Evolutionary conservation across 1,140 invertebrate genomes (phyloP).

Genomic region (Tetranychus urticae): DNA sequence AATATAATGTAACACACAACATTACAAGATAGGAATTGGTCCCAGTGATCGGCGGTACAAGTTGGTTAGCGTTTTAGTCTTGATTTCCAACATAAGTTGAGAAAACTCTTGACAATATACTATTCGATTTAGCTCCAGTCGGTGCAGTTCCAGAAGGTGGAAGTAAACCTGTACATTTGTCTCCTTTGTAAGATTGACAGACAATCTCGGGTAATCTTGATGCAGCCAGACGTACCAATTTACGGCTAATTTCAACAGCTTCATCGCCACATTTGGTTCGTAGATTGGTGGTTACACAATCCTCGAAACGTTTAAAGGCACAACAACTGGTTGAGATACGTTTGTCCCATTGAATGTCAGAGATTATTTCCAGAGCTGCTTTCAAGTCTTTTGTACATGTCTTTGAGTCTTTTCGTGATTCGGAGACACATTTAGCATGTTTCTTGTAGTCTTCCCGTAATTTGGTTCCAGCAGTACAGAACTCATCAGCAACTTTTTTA

Average conservation of each 20-base stretch:
- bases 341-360: conserved; percentile 13
- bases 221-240: conserved; percentile 12
- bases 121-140: too few relatives aligned
- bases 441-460: neutral
- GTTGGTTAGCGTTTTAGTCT: neutral
- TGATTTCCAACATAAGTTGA: conserved; percentile 9
- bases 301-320: conserved; percentile 3
- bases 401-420: neutral
- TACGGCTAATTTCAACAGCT: conserved; percentile 4
- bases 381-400: conserved; percentile 14
- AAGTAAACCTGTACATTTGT: conserved; percentile 2
- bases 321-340: conserved; percentile 15
- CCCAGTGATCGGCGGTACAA: too few relatives aligned
- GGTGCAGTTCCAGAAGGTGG: too few relatives aligned
- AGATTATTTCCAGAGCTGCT: conserved; percentile 12
- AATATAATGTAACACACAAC: too few relatives aligned
- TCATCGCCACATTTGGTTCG: conserved; percentile 14
- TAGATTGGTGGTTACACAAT: conserved; percentile 10
- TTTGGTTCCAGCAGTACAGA: conserved; percentile 13
- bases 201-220: conserved; percentile 14
- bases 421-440: neutral
- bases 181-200: conserved; percentile 6
- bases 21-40: too few relatives aligned
- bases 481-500: conserved; percentile 13
- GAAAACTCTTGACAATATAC: too few relatives aligned